A percentile compares a stretch with the other conserved stretches of the same genome.
Evolutionary conservation across 2,888 invertebrate species (phyloP).

Genomic region (Dicyrtomina minuta): DNA sequence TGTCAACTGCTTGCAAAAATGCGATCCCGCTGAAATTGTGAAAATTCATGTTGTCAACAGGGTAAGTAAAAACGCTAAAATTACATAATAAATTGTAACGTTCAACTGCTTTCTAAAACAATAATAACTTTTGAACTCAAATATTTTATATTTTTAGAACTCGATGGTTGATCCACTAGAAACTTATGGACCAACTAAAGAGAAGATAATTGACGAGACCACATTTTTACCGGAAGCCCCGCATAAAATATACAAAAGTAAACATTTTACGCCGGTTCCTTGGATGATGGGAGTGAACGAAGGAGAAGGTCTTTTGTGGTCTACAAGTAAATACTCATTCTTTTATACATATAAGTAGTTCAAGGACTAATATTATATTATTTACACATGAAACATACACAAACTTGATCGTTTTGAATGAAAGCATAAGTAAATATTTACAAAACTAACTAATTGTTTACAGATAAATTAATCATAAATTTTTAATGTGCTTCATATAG

Average conservation of each 20-base stretch:
- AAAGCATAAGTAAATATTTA: neutral
- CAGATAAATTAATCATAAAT: too few relatives aligned
- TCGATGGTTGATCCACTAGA: slow-evolving; percentile 6
- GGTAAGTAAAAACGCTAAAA: neutral
- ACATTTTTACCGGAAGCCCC: neutral
- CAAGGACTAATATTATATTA: neutral
- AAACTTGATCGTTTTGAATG: neutral
- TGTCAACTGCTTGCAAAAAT: neutral
- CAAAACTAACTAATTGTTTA: neutral
- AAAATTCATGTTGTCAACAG: neutral
- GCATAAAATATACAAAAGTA: neutral
- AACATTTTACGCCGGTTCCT: neutral
- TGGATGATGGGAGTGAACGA: neutral
- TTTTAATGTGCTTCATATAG: neutral
- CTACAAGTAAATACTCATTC: neutral
- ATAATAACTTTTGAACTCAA: neutral
- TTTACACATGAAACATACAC: too few relatives aligned
- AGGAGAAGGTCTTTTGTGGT: neutral
- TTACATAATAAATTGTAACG: neutral
- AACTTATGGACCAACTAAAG: slow-evolving; percentile 1
- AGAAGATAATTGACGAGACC: neutral
- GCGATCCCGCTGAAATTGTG: neutral
- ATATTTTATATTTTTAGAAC: neutral
- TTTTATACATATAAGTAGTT: neutral
- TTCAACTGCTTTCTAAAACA: neutral